phyloP scores from a whole-genome alignment of 2,113 vertebrate genomes.

The Alectura lathami region DNA sequence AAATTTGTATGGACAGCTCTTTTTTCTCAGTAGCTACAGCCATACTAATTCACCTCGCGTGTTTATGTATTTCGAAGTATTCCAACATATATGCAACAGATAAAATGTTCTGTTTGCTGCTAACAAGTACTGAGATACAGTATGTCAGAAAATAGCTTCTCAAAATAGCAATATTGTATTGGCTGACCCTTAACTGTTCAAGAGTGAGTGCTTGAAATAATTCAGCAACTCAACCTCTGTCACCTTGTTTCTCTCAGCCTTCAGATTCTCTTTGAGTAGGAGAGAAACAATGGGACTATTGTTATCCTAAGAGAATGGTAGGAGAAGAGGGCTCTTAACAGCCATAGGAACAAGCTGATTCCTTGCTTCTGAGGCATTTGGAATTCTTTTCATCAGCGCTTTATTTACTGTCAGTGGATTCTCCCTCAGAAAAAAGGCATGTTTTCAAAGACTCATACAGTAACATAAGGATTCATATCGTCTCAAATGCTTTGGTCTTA shows the following conservation, averaged over 20 bases:
- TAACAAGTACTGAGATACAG: not conserved
- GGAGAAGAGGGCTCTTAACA: not conserved
- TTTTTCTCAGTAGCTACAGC: not conserved
- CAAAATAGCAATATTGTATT: not conserved
- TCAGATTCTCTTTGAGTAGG: not conserved
- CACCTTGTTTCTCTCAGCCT: not conserved
- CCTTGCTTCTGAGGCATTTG: not conserved
- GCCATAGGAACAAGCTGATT: not conserved
- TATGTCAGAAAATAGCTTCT: not conserved
- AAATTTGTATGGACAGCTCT: not conserved
- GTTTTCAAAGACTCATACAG: not conserved
- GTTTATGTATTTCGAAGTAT: not conserved
- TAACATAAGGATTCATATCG: not conserved
- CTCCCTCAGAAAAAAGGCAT: not conserved
- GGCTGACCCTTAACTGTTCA: not conserved
- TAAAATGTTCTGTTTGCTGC: not conserved
- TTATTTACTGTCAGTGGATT: not conserved
- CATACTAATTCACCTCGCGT: not conserved
- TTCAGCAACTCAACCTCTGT: not conserved
- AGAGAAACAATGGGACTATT: not conserved
- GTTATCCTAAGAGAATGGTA: not conserved
- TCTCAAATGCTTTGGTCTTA: not conserved
- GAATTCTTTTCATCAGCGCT: not conserved
- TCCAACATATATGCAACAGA: not conserved
- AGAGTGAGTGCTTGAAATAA: not conserved